Evolutionary conservation across 2,888 invertebrate species (phyloP), one percentile per base, ranked within the genome.

Genomic region (Cataglyphis albicans): DNA sequence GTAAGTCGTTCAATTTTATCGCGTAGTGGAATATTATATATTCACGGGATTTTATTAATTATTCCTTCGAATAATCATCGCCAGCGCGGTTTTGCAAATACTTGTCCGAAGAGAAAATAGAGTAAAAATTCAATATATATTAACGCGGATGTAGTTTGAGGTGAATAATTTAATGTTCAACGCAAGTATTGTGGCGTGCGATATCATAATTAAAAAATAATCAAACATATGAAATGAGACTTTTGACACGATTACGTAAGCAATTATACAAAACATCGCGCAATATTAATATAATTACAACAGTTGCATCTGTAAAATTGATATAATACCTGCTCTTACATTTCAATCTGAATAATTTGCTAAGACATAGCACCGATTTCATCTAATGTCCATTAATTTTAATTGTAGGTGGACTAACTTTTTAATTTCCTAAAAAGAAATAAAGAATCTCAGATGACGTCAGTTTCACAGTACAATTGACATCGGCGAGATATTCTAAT

Each of bases 1-100:
- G 32, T 57, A 78, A 78, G 44, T 68, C 48, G 70, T 32, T 21
- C 29, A 38, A n/a, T 32, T 78, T 78, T 5, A 68, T 32, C 12
- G 41, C 7, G n/a, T 52, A 7, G 52, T 6, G 29, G 1, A 44
- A 15, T 32, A n/a, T 41, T 70, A 52, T 18, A 48, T 52, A 59
- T 44, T 59, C 73, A n/a, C 44, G n/a, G 59, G 9, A 59, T 59
- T 80, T 80, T 35, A 70, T 70, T 80, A 80, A 59, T 59, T 80
- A 52, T 52, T 52, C 52, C 32, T 21, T 44, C 44, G 41, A 44
- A 35, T 57, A 75, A 75, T 65, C 41, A 63, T 74, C 32, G 21
- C 61, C 38, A 15, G 55, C 25, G n/a, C 25, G 25, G 41, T 38
- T 57, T n/a, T 18, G 21, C 55, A 55, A 78, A 78, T 35, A 41